Base-by-base conservation (phyloP, 1,140 invertebrate species). In the Neotoxoptera formosana region DNA sequence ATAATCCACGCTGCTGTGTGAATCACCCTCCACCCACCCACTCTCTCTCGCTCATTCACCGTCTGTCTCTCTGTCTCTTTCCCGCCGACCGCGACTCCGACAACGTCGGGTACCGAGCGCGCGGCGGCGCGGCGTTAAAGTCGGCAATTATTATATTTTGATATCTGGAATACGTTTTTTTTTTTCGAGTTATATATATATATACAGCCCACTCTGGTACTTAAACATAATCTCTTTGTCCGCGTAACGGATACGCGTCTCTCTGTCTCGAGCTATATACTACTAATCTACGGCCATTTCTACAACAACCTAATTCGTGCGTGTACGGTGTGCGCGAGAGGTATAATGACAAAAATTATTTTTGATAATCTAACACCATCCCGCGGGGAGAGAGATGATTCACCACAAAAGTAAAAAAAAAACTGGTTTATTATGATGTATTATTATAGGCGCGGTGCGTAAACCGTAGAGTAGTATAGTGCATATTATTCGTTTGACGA, bases 1-100 rank as follows among this genome's bases (percentile, higher is more conserved):
- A 90, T 90, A 90, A 90, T 47, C 89, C n/a, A 41, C 56, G 41
- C 41, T 41, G 41, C 60, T 7, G 17, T 67, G 53, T 90, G 53
- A 41, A 41, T 41, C 41, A 76, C 45, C 67, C 67, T 14, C 21
- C 25, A 14, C n/a, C 30, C 60, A 6, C 21, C 21, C 20, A 17
- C 51, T 53, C 51, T 0, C 14, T 51, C 48, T 14, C 30, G 0
- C 60, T 4, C 30, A 41, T 1, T 41, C 41, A 41, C 1, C 1
- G 2, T 41, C 41, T 41, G 41, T 41, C 41, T 41, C 41, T 41
- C 41, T 41, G 41, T 67, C 60, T 23, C 30, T 67, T 30, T 17
- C 60, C 7, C 8, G 3, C 30, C 1, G 14, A 17, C 30, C 60
- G 30, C 14, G 17, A 76, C 30, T 56, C 53, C 20, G 1, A 90